A percentile compares a stretch with the other conserved stretches of the same genome.
Conservation (phyloP, 2,888 invertebrate species). For the Hirtodrosophila histrioides region DNA sequence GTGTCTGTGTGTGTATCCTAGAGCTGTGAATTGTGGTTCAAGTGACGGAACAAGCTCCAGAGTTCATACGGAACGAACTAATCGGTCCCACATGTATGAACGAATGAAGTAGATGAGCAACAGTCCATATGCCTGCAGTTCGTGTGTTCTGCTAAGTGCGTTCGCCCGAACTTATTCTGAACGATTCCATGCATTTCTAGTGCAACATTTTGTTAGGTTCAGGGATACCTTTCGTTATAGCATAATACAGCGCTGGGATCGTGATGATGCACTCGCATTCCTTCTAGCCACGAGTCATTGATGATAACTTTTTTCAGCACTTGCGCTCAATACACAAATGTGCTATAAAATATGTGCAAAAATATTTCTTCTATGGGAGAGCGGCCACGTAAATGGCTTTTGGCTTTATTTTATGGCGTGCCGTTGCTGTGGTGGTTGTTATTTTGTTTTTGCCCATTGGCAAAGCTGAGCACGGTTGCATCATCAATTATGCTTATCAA, state of each 20-base stretch:
- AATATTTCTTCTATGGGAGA: slow-evolving; percentile 57
- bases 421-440: slow-evolving; percentile 32
- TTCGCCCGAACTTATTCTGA: too few relatives aligned
- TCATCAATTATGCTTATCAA: slow-evolving; percentile 79
- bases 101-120: too few relatives aligned
- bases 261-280: slow-evolving; percentile 63
- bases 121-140: too few relatives aligned
- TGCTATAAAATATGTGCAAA: slow-evolving; percentile 77
- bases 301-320: slow-evolving; percentile 72
- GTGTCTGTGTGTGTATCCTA: not conserved
- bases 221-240: slow-evolving; percentile 32
- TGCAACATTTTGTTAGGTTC: not conserved
- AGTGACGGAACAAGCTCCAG: too few relatives aligned
- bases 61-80: too few relatives aligned
- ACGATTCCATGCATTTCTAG: too few relatives aligned
- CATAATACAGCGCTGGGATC: slow-evolving; percentile 48
- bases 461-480: slow-evolving; percentile 67
- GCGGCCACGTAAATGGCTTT: slow-evolving; percentile 68
- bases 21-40: too few relatives aligned
- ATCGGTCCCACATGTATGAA: too few relatives aligned
- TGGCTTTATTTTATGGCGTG: slow-evolving; percentile 72
- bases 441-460: slow-evolving; percentile 52
- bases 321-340: slow-evolving; percentile 78
- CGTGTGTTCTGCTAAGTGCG: too few relatives aligned
- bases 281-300: slow-evolving; percentile 49